Evolutionary conservation across 2,797 vertebrate genomes (phyloP).

Genomic region (Ctenopoma kingsleyae): DNA sequence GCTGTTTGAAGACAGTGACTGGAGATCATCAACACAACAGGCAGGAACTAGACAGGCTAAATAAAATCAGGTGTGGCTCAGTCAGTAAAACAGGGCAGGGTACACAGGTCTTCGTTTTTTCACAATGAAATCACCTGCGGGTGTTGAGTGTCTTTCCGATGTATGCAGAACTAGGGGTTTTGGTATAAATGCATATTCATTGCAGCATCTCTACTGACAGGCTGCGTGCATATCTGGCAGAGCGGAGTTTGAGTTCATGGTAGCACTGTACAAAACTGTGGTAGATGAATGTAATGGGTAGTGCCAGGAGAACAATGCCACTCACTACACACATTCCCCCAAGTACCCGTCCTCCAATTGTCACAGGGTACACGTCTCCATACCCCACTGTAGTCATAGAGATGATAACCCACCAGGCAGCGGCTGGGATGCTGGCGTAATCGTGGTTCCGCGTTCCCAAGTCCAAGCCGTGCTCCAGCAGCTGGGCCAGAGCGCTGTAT

Average conservation of each 20-base stretch:
- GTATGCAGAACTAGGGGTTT: neutral
- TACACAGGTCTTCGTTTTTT: conserved; percentile 24
- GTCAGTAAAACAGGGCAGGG: conserved; percentile 34
- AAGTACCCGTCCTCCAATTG: conserved; percentile 94
- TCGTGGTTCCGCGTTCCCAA: conserved; percentile 92
- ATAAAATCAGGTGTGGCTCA: conserved; percentile 46
- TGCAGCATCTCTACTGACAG: conserved; percentile 91
- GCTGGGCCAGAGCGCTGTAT: conserved; percentile 97
- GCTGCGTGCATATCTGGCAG: conserved; percentile 91
- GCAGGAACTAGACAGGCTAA: conserved; percentile 31
- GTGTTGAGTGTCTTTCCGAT: conserved; percentile 16
- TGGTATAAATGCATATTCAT: conserved; percentile 72
- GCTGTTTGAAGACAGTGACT: conserved; percentile 33
- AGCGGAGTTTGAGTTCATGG: conserved; percentile 96
- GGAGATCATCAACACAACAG: conserved; percentile 35
- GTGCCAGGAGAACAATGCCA: conserved; percentile 95
- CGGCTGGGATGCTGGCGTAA: conserved; percentile 97
- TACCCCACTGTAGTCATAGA: conserved; percentile 99
- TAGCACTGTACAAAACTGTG: conserved; percentile 99
- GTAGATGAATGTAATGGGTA: conserved; percentile 99
- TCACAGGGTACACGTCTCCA: conserved; percentile 98
- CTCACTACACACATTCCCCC: conserved; percentile 98
- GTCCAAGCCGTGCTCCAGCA: conserved; percentile 96
- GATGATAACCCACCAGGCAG: conserved; percentile 99
- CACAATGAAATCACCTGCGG: conserved; percentile 25